Evolutionary conservation across 2,888 invertebrate species (phyloP), one percentile per base, ranked within the genome.

Genomic region (Crematogaster levior): DNA sequence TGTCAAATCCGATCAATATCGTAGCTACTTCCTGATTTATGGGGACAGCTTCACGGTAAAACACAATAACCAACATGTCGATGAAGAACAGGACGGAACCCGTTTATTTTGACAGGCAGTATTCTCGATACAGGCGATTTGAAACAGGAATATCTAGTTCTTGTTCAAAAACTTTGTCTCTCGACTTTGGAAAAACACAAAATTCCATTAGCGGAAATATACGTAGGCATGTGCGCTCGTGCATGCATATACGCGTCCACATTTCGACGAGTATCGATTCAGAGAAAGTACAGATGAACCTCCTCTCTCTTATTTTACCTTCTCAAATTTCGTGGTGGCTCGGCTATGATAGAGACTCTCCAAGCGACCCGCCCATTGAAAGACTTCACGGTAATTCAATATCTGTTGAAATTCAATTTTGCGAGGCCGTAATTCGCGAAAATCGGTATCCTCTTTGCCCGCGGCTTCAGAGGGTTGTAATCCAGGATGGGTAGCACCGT

Each of bases 351-450:
- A 56, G 43, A 68, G 53, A 18, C 21, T 18, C 21, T 34, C 6
- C 18, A 21, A 53, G 30, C 40, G 40, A 15, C 18, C 37, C 40
- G 30, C 10, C 56, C 34, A 43, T 34, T 18, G 56, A 77, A 68
- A 68, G 77, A 68, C 30, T 74, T 27, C 21, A n/a, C 30, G 63
- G 68, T 79, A 79, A 79, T n/a, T 83, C 83, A 79, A 70, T 88
- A 87, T 74, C 85, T 82, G 81, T 83, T 82, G 61, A 61, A 85
- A 81, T 84, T 85, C 80, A 85, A 84, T 79, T 85, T 83, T 68
- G 65, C 75, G 60, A 77, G 43, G 43, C 63, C 48, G 72, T 84
- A 85, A 84, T 82, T 84, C 70, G 84, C 81, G 73, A 85, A 85
- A 85, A 84, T 84, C 82, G 87, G 87, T 30, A 84, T 85, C 56